Percentiles rank a stretch among this genome's conserved stretches.
Evolutionary conservation across 2,797 vertebrate species (phyloP).

Genomic region (Lepidocolaptes lacrymiger): DNA sequence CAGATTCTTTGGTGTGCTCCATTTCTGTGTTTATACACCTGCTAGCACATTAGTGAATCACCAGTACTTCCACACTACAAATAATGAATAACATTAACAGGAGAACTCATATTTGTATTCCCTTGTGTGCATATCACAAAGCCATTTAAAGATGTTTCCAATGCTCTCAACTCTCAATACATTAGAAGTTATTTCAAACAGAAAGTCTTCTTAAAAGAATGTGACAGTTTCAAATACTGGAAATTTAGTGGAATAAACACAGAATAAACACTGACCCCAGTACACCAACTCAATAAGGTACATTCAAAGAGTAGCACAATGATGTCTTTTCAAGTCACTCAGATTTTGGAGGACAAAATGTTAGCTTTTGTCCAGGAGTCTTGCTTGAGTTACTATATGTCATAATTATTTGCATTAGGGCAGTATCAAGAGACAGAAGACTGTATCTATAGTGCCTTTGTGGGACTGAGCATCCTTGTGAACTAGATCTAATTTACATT

Average conservation of each 20-base stretch:
- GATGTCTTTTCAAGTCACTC: not conserved
- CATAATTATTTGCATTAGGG: not conserved
- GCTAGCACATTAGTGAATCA: not conserved
- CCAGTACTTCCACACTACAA: not conserved
- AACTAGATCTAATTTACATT: not conserved
- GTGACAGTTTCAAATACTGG: not conserved
- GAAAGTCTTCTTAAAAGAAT: not conserved
- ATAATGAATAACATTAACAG: constrained; percentile 25
- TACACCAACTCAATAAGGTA: not conserved
- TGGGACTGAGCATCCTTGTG: not conserved
- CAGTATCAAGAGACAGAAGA: not conserved
- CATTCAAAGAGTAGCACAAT: not conserved
- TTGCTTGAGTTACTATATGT: not conserved
- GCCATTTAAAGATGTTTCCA: constrained; percentile 15
- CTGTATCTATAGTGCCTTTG: not conserved
- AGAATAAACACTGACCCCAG: not conserved
- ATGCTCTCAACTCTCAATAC: not conserved
- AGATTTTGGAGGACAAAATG: constrained; percentile 9
- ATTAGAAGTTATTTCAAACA: not conserved
- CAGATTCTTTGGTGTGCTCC: not conserved
- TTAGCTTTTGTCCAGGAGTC: not conserved
- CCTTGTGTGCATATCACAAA: not conserved
- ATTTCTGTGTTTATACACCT: constrained; percentile 21
- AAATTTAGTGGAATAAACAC: not conserved
- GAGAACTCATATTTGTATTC: constrained; percentile 4